These are phyloP conservation scores for Agriopis marginaria DNA, from an alignment of 2,888 invertebrate genomes.

Conservation along the genomic window DNA sequence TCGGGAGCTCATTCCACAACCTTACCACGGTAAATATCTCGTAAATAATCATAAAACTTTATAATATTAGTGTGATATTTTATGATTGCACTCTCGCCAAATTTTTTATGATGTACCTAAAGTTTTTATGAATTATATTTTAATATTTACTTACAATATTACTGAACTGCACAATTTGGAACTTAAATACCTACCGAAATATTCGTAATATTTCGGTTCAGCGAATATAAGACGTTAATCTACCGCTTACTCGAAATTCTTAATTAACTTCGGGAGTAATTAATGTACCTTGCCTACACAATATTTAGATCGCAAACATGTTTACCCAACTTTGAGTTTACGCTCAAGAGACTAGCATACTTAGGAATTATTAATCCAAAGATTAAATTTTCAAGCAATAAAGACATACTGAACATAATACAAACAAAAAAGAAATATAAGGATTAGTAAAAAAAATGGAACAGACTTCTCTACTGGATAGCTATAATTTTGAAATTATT, in stretches of 20 bases:
- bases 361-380: conserved; percentile 18
- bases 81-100: no score
- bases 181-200: neutral
- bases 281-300: conserved; percentile 14
- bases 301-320: conserved; percentile 27
- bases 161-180: neutral
- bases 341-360: conserved; percentile 15
- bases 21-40: no score
- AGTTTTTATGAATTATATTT: neutral
- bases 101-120: no score
- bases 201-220: conserved; percentile 10
- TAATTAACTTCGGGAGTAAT: conserved; percentile 35
- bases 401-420: neutral
- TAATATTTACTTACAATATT: neutral
- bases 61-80: no score
- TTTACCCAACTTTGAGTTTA: conserved; percentile 23
- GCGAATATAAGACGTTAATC: conserved; percentile 12
- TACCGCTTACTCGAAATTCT: conserved; percentile 14
- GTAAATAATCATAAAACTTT: no score
- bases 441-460: no score
- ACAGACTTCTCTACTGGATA: no score
- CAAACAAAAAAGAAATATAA: no score
- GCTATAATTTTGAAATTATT: no score
- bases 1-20: no score
- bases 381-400: conserved; percentile 13